Percentiles rank a stretch among this genome's conserved stretches.
Conservation (phyloP, 2,888 invertebrate species). For the Zhuqinia jingwanae region DNA sequence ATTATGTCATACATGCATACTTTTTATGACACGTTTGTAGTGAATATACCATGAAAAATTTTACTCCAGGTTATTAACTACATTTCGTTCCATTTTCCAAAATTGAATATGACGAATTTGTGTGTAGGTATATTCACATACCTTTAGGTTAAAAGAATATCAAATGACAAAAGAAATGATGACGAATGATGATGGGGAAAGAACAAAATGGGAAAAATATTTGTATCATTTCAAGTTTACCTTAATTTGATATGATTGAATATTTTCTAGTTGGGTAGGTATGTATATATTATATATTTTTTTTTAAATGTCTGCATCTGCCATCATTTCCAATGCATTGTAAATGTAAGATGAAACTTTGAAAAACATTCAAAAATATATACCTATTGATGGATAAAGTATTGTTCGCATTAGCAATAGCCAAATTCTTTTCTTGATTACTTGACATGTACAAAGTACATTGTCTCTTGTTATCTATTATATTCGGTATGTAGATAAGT, state of each 20-base stretch:
- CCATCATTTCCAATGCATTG: background rate
- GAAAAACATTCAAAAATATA: background rate
- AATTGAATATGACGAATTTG: background rate
- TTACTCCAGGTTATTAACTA: conserved; percentile 2
- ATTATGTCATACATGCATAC: background rate
- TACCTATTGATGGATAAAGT: background rate
- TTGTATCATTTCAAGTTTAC: background rate
- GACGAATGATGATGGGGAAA: conserved; percentile 22
- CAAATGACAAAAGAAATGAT: conserved; percentile 43
- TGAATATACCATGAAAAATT: background rate
- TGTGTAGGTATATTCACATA: background rate
- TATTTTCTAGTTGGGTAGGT: too few species aligned
- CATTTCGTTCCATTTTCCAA: conserved; percentile 4
- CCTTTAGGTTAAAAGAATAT: background rate
- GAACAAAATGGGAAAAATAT: background rate
- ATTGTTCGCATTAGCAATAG: background rate
- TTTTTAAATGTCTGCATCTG: conserved; percentile 9
- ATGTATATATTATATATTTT: too few species aligned
- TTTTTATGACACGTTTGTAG: background rate
- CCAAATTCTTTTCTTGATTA: conserved; percentile 49
- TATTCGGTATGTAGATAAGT: too few species aligned
- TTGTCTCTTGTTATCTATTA: too few species aligned
- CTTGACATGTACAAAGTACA: conserved; percentile 53
- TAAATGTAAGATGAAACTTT: background rate
- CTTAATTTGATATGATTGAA: conserved; percentile 6